Base-by-base conservation (phyloP, 2,797 vertebrate genomes). In the Sternotherus odoratus region DNA sequence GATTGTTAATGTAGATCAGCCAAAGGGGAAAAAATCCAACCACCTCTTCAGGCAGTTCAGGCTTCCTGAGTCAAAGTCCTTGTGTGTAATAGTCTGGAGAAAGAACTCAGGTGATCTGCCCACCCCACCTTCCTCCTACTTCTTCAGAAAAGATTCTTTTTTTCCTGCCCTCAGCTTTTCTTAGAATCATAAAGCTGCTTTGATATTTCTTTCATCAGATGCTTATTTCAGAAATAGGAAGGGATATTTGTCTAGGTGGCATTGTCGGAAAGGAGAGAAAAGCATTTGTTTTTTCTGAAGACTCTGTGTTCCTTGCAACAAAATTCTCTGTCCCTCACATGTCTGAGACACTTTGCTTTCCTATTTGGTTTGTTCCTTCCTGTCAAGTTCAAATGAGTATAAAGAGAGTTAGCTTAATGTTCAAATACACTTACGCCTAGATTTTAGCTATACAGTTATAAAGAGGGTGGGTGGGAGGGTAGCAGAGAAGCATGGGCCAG, bases 51-150 rank as follows among this genome's bases (percentile, higher is more conserved):
- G 12, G 5, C 51, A 54, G 10, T 72, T 16, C 46, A 80, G 17
- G 12, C 85, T 89, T 89, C 84, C 50, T 86, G 75, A 54, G 11
- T 19, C 33, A 63, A 75, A 46, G 33, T 19, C 83, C 21, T 69
- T 54, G 4, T 36, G 39, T 21, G 30, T 23, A 39, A 5, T 23
- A 12, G 53, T 36, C 74, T 48, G 54, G 43, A 82, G 28, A 57
- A 63, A 57, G 46, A 39, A n/a, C 8, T 10, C 24, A 26, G 60
- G 23, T 87, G 28, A 43, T 30, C 21, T 26, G 21, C 10, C 23
- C 56, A n/a, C 21, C 2, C n/a, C 46, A 6, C 51, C 17, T 43
- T 82, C 54, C 66, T 46, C 11, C n/a, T 33, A 21, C 28, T 19
- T 33, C 54, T 60, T 69, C 26, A 28, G 1, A 33, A 43, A 50